Base-by-base conservation (phyloP, 2,113 vertebrate genomes). In the Arvicanthis niloticus region DNA sequence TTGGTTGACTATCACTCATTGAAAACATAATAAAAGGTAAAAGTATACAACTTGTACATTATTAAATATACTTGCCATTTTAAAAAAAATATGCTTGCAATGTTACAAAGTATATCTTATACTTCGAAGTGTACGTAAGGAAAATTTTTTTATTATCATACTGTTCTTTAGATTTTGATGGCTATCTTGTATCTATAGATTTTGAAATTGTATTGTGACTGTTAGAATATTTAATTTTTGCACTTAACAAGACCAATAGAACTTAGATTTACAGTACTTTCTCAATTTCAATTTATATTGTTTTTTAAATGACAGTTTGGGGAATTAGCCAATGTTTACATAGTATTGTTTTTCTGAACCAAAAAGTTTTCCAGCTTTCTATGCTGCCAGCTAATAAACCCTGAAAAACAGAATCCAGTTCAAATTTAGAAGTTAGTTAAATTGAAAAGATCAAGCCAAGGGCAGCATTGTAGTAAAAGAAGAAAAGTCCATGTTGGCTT, bases 311-410 rank as follows among this genome's bases (percentile, higher is more conserved):
- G n/a, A 93, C 80, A 82, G 22, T 87, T 82, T 89, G 51, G 81
- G 75, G 92, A 93, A 26, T n/a, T 80, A 67, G 53, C 75, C 91
- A 97, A 60, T 7, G 9, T 96, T 97, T 84, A 96, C 62, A 70
- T 65, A 31, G 31, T 82, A 72, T 85, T 95, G 86, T 89, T 96
- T 96, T 94, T 95, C 93, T 94, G 31, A 95, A 93, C n/a, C 67
- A 89, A 95, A 95, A 90, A 95, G 85, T 93, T 96, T 97, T 89
- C 70, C 87, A 91, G 37, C 37, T 89, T 89, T 93, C 68, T 56
- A 94, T 73, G 80, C 77, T 96, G 65, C 51, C 70, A 95, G 67
- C 7, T 68, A 91, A 94, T 95, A 96, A 94, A 92, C 75, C 48
- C 84, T n/a, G 21, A 3, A 48, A 31, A 70, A n/a, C 45, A 70